phyloP scores from a whole-genome alignment of 2,113 vertebrate species.

The Echinops telfairi region DNA sequence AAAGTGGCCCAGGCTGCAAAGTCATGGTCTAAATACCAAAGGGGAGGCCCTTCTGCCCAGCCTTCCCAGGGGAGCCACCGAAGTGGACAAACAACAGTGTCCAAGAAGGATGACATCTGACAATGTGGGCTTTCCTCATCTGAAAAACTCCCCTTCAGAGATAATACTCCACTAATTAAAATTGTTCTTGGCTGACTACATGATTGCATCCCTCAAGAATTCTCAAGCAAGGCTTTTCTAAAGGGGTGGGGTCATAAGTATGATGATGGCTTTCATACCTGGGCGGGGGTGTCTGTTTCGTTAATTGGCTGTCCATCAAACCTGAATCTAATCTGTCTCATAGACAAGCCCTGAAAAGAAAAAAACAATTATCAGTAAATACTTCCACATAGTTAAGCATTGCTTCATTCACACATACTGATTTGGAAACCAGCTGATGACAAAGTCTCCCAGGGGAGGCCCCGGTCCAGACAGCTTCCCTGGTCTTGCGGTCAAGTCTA shows the following conservation, averaged over 20 bases:
- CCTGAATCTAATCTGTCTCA: constrained; percentile 95
- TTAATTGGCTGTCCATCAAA: constrained; percentile 97
- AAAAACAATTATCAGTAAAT: constrained; percentile 3
- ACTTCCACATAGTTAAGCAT: neutral
- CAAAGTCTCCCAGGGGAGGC: accelerated
- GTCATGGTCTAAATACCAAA: neutral
- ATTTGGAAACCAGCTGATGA: accelerated
- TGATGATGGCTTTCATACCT: constrained; percentile 87
- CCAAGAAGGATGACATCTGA: neutral
- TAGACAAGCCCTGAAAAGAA: constrained; percentile 91
- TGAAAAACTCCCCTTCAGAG: neutral
- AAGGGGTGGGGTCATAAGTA: accelerated
- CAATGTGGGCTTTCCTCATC: neutral
- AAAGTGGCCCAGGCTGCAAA: accelerated
- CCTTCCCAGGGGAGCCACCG: neutral
- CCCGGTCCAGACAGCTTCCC: neutral
- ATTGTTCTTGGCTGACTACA: neutral
- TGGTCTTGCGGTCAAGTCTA: accelerated
- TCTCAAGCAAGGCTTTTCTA: neutral
- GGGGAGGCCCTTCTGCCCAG: no score
- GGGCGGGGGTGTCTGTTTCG: constrained; percentile 95
- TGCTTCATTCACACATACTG: neutral
- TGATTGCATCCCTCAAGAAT: no score
- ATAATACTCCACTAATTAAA: neutral
- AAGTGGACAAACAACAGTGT: neutral